Conservation (phyloP, 2,888 invertebrate genomes). For the Tetragnatha montana region DNA sequence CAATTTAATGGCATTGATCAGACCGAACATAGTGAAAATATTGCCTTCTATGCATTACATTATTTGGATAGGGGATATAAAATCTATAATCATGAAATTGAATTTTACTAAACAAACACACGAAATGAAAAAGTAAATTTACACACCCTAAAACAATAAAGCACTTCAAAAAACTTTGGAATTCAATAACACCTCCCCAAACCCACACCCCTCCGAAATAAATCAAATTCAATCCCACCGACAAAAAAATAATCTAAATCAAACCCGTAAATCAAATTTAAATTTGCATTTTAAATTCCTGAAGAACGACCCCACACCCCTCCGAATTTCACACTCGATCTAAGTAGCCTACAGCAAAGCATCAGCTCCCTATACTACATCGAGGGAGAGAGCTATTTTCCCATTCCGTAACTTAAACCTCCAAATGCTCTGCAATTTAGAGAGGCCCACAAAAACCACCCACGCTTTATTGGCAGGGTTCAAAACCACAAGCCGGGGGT, state of each 20-base stretch:
- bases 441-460: constrained; percentile 1
- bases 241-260: background rate
- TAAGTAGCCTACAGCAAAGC: background rate
- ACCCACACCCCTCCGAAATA: background rate
- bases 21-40: too few relatives aligned
- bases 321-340: background rate
- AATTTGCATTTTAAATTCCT: background rate
- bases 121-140: too few relatives aligned
- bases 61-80: too few relatives aligned
- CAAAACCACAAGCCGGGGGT: background rate
- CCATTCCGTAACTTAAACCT: background rate
- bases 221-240: background rate
- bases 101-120: too few relatives aligned
- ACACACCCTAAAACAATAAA: too few relatives aligned
- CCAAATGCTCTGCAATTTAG: background rate
- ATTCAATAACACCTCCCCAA: too few relatives aligned
- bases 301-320: background rate
- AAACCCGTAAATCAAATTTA: background rate
- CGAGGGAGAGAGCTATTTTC: background rate
- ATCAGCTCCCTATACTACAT: too few relatives aligned
- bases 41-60: too few relatives aligned
- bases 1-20: too few relatives aligned
- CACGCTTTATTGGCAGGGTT: background rate
- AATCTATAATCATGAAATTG: too few relatives aligned
- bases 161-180: too few relatives aligned